Evolutionary conservation across 2,797 vertebrate genomes (phyloP), one percentile per base, ranked within the genome.

Genomic region (Acanthurus leucopareius): DNA sequence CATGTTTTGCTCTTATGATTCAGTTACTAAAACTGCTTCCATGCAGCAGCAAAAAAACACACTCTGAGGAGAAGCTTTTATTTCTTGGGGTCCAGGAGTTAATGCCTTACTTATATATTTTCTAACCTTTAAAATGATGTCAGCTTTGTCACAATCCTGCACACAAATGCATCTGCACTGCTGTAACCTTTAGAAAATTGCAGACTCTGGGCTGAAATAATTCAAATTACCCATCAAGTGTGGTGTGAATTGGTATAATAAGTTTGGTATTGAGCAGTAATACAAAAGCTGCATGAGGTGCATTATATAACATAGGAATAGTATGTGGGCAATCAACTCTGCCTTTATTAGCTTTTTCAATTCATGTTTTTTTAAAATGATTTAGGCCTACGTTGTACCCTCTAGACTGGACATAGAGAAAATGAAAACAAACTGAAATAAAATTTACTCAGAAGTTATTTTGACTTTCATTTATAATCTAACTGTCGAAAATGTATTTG

Each of bases 121-220:
- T 73, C 71, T 87, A 91, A 94, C 92, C 93, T 92, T 93, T 90
- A 85, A 85, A 90, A 85, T 82, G 66, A 90, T 87, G 83, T 86
- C 84, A 88, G 66, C 80, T 90, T 84, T 86, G 80, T 82, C 79
- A 83, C 67, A 66, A 44, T 68, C 60, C 66, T 77, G 83, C 79
- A 85, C 84, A 87, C 76, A 90, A 92, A 89, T 81, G 80, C 68
- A 75, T 77, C 66, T 83, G 85, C 77, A 83, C 80, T 54, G 73
- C 61, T 48, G 77, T 84, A 91, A 92, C 91, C 90, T 93, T 93
- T 93, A 72, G 82, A 90, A 91, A 89, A 87, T 85, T 85, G 79
- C 84, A 87, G 70, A 90, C 80, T 82, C 73, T 75, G 65, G 20
- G 71, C 72, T 79, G 60, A 89, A 89, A 75, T 86, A 80, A 88